Evolutionary conservation across 2,113 vertebrate species (phyloP), one percentile per base, ranked within the genome.

Genomic region (Rhodinocichla rosea): DNA sequence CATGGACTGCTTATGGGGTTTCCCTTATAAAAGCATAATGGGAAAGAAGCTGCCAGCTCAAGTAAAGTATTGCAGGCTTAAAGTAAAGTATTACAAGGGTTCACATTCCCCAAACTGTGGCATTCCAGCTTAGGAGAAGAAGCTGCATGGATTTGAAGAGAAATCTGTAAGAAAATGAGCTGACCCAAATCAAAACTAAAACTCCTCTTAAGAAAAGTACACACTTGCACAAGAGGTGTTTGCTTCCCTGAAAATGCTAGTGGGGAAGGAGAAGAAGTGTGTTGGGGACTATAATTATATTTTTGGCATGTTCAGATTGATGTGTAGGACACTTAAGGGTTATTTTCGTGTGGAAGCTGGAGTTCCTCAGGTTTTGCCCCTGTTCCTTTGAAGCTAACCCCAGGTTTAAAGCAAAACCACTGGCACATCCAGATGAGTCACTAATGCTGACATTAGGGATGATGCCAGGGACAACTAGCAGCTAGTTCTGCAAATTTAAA

Each of bases 391-490:
- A 68, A 81, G 59, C 7, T 27, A 64, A 6, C 3, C 3, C 13
- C 17, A n/a, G n/a, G 35, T 37, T 63, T 11, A 27, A 60, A 53
- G 18, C 26, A 39, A 33, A 55, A 30, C 20, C 59, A n/a, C 22
- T 20, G 33, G 21, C 22, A 26, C 9, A 23, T 76, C 28, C 33
- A 16, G 18, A 32, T 0, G 3, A 28, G 55, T 42, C 1, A 1
- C 26, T 42, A 42, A 52, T 11, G 11, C 14, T 16, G 26, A 32
- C 30, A 44, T 0, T 21, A 45, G n/a, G 1, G 4, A 9, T 28
- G 26, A 32, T 27, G 17, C 9, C 56, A 14, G 8, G 11, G 23
- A 35, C 37, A 27, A 39, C 10, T 16, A 69, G 32, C 6, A 50
- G 8, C 30, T n/a, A 40, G 17, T 33, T 67, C 28, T 32, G n/a